Evolutionary conservation across 2,888 invertebrate genomes (phyloP).

Genomic region (Diploptera punctata): DNA sequence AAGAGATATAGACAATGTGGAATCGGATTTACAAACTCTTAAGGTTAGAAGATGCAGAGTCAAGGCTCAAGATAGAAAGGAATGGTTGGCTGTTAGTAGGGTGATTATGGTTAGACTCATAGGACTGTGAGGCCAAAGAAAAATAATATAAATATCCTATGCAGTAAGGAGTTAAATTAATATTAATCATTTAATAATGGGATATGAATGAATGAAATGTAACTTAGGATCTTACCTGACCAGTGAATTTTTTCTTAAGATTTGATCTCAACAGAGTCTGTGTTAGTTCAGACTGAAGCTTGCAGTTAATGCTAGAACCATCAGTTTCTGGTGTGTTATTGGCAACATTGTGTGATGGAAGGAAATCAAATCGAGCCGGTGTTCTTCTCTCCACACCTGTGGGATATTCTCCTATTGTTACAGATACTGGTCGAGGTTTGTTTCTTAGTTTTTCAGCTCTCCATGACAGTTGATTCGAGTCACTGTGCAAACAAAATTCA

Average conservation of each 20-base stretch:
- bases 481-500: not conserved
- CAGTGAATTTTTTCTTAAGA: slow-evolving; percentile 55
- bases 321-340: not conserved
- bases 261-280: slow-evolving; percentile 80
- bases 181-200: no score
- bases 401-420: slow-evolving; percentile 49
- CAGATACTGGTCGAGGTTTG: slow-evolving; percentile 45
- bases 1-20: no score
- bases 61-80: no score
- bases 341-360: slow-evolving; percentile 1
- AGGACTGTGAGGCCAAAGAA: no score
- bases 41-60: no score
- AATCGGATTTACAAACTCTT: no score
- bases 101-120: no score
- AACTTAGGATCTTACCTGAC: slow-evolving; percentile 30
- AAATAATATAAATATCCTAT: no score
- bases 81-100: no score
- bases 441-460: not conserved
- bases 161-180: no score
- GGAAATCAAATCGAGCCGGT: slow-evolving; percentile 40
- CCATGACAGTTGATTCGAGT: not conserved
- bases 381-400: slow-evolving; percentile 31
- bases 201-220: no score
- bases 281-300: slow-evolving; percentile 73
- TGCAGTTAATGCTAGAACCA: slow-evolving; percentile 8